Evolutionary conservation across 2,888 invertebrate genomes (phyloP).

Genomic region (Zaprionus obscuricornis): DNA sequence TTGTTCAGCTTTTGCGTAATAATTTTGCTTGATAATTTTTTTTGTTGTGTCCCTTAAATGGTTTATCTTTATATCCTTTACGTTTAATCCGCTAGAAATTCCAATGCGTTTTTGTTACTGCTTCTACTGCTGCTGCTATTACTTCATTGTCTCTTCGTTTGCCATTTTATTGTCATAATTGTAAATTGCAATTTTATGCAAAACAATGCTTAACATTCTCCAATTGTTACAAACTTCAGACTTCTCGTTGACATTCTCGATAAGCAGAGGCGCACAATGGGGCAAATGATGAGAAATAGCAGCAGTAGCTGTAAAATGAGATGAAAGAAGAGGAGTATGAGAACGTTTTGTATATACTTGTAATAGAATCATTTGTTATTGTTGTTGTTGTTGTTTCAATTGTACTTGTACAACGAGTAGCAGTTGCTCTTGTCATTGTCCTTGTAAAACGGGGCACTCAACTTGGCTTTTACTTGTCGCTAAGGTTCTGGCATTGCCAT

Average conservation of each 20-base stretch:
- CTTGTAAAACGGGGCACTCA: slow-evolving; percentile 68
- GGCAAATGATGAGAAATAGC: slow-evolving; percentile 17
- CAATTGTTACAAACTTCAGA: too few species aligned
- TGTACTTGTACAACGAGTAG: slow-evolving; percentile 54
- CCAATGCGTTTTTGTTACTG: slow-evolving; percentile 34
- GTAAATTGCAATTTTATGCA: slow-evolving; percentile 82
- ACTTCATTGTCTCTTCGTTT: slow-evolving; percentile 3
- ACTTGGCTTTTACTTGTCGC: slow-evolving; percentile 30
- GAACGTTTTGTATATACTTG: slow-evolving; percentile 32
- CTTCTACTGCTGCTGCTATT: neutral
- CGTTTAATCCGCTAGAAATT: slow-evolving; percentile 36
- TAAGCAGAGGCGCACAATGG: slow-evolving; percentile 36
- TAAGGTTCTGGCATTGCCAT: too few species aligned
- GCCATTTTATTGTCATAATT: slow-evolving; percentile 73
- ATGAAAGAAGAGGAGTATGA: slow-evolving; percentile 8
- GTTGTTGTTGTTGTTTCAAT: slow-evolving; percentile 44
- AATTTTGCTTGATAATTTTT: too few species aligned
- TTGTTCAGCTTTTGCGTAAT: too few species aligned
- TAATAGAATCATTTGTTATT: slow-evolving; percentile 57
- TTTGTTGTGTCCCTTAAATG: slow-evolving; percentile 48
- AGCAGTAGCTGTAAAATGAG: slow-evolving; percentile 8
- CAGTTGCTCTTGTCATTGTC: slow-evolving; percentile 70
- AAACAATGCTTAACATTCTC: slow-evolving; percentile 69
- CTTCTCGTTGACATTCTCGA: slow-evolving; percentile 66
- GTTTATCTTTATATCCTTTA: slow-evolving; percentile 38